Percentiles rank a stretch among this genome's conserved stretches.
phyloP scores from a whole-genome alignment of 1,140 invertebrate genomes.

The Papilio glaucus region DNA sequence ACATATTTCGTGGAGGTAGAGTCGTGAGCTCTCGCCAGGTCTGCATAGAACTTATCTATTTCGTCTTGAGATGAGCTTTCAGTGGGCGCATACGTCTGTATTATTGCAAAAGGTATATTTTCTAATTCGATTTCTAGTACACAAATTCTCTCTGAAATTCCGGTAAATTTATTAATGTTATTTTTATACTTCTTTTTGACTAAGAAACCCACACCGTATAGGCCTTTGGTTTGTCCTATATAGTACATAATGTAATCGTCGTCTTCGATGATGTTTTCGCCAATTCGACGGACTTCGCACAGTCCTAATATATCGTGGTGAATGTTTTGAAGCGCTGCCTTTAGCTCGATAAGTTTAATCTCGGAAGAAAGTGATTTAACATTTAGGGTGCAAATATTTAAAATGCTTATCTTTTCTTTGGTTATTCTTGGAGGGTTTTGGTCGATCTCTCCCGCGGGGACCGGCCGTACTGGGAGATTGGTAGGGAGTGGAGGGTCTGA shows the following conservation, averaged over 20 bases:
- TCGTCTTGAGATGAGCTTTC: constrained; percentile 49
- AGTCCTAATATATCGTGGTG: constrained; percentile 55
- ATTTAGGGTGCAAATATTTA: too few relatives aligned
- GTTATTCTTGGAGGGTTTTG: constrained; percentile 23
- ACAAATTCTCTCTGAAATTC: constrained; percentile 53
- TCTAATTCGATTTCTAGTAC: constrained; percentile 44
- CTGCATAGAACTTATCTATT: constrained; percentile 49
- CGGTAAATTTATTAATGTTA: constrained; percentile 48
- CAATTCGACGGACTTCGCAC: constrained; percentile 48
- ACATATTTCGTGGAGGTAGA: constrained; percentile 39
- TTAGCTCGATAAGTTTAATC: constrained; percentile 42
- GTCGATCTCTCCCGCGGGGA: constrained; percentile 21
- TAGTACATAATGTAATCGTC: constrained; percentile 53
- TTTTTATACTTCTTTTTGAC: constrained; percentile 48
- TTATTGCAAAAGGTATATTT: constrained; percentile 47
- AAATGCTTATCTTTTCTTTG: too few relatives aligned
- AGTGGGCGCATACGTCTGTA: constrained; percentile 50
- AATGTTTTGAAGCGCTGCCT: constrained; percentile 49
- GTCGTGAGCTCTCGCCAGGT: constrained; percentile 46
- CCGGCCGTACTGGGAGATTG: constrained; percentile 14
- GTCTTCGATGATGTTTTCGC: constrained; percentile 50
- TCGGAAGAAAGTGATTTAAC: constrained; percentile 1
- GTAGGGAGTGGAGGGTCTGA: constrained; percentile 39
- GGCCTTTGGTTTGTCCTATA: constrained; percentile 51
- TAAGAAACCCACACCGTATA: constrained; percentile 51